A percentile compares a stretch with the other conserved stretches of the same genome.
phyloP scores from a whole-genome alignment of 2,113 vertebrate species.

The Trichechus manatus region DNA sequence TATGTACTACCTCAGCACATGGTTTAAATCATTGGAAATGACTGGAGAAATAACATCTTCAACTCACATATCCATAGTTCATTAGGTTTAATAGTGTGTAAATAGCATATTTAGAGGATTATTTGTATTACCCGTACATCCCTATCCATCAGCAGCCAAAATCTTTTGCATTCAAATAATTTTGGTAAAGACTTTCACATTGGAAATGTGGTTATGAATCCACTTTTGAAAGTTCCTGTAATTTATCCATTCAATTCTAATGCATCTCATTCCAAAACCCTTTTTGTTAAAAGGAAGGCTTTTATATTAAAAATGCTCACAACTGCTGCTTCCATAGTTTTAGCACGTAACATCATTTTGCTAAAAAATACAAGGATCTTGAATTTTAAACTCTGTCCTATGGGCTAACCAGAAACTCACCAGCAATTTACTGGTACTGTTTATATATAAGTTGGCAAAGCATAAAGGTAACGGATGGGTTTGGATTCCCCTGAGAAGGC shows the following conservation, averaged over 20 bases:
- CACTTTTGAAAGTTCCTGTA: background rate
- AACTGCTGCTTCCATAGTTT: background rate
- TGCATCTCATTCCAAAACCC: background rate
- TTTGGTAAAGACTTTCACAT: background rate
- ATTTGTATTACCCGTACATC: background rate
- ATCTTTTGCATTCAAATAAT: background rate
- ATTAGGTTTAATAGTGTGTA: constrained; percentile 6
- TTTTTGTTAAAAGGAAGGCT: constrained; percentile 6
- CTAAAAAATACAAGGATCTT: background rate
- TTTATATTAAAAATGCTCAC: background rate
- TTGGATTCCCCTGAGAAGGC: background rate
- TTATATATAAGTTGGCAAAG: background rate
- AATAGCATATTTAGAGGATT: background rate
- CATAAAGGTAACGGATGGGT: background rate
- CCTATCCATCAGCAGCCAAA: background rate
- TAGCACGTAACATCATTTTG: background rate
- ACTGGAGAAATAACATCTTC: background rate
- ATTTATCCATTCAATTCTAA: constrained; percentile 23
- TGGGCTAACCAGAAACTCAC: background rate
- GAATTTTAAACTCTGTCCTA: background rate
- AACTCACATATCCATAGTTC: background rate
- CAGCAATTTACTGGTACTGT: background rate
- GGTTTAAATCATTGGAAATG: background rate
- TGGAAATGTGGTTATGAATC: constrained; percentile 30
- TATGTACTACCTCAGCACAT: background rate